phyloP scores from a whole-genome alignment of 2,797 vertebrate genomes.

The Mus caroli region DNA sequence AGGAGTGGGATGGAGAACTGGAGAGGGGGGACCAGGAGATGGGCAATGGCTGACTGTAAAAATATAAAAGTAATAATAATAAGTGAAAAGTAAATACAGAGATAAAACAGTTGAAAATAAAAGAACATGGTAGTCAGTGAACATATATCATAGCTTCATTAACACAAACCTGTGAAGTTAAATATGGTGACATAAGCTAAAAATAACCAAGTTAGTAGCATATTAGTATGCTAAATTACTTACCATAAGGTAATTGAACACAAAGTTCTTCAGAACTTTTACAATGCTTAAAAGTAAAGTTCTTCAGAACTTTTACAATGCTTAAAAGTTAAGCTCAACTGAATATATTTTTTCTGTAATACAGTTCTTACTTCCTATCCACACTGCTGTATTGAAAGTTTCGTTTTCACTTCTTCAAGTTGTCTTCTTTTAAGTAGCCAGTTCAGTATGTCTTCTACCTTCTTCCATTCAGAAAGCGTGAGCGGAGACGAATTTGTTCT shows the following conservation, averaged over 20 bases:
- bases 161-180: neutral
- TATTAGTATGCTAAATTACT: conserved; percentile 41
- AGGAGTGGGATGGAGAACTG: too few relatives aligned
- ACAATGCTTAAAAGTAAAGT: neutral
- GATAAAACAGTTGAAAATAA: conserved; percentile 50
- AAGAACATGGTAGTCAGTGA: neutral
- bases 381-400: conserved; percentile 26
- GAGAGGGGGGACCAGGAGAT: too few relatives aligned
- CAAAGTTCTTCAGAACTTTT: neutral
- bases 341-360: neutral
- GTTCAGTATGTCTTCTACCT: neutral
- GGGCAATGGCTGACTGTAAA: too few relatives aligned
- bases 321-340: conserved; percentile 4
- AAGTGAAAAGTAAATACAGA: neutral
- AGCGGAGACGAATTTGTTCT: conserved; percentile 9
- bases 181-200: neutral
- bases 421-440: conserved; percentile 11
- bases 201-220: neutral
- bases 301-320: neutral
- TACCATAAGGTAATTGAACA: neutral
- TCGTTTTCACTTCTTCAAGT: neutral
- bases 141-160: neutral
- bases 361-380: neutral
- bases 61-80: too few relatives aligned
- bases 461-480: conserved; percentile 41